phyloP scores from a whole-genome alignment of 2,797 vertebrate species.

The Enteromius radiatus region DNA sequence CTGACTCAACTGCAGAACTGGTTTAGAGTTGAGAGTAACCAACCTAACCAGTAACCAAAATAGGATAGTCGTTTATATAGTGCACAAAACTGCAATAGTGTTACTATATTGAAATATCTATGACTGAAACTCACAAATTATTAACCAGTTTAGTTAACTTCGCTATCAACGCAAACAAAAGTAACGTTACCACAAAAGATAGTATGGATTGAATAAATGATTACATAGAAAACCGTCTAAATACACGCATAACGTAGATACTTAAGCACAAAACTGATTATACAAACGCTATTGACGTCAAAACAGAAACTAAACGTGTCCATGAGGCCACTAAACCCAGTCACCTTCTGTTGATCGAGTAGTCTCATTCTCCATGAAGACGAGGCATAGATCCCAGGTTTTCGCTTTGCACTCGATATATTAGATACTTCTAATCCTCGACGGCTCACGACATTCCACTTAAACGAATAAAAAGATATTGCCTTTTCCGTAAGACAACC shows the following conservation, averaged over 20 bases:
- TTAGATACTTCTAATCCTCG: slow-evolving; percentile 32
- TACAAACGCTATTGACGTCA: neutral
- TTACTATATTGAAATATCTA: neutral
- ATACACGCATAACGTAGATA: neutral
- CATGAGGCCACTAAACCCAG: neutral
- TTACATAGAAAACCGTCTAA: neutral
- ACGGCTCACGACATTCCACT: neutral
- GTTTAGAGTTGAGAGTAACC: neutral
- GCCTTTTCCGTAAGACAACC: too few relatives aligned
- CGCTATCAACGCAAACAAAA: neutral
- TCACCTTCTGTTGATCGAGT: slow-evolving; percentile 58
- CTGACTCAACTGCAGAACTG: slow-evolving; percentile 7
- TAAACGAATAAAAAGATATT: neutral
- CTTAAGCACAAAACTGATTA: neutral
- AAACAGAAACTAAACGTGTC: slow-evolving; percentile 6
- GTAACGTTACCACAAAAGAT: neutral
- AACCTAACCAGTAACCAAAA: slow-evolving; percentile 9
- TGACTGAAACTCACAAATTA: neutral
- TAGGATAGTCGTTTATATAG: neutral
- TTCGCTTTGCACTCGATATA: slow-evolving; percentile 23
- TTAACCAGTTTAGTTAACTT: neutral
- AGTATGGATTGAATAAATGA: neutral
- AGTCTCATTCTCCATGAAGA: slow-evolving; percentile 62
- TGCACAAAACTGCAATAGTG: neutral
- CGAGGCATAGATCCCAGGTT: slow-evolving; percentile 52